Evolutionary conservation across 2,113 vertebrate species (phyloP).

Genomic region (Pachypanchax playfairii): DNA sequence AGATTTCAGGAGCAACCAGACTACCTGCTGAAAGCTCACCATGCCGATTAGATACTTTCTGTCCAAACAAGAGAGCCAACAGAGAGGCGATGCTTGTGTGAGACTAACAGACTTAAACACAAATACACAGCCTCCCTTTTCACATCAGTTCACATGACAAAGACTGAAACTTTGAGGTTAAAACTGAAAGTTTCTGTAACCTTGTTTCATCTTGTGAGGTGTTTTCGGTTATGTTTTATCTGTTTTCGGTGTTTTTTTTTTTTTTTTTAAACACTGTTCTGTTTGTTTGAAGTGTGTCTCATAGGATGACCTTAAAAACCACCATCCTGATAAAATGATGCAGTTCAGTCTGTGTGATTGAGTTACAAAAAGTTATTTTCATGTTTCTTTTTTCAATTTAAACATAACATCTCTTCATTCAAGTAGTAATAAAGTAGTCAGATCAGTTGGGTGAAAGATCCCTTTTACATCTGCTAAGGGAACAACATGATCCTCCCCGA

Average conservation of each 20-base stretch:
- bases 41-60: neutral
- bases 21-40: neutral
- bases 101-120: neutral
- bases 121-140: neutral
- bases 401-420: neutral
- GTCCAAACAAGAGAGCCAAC: neutral
- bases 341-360: neutral
- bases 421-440: neutral
- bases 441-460: neutral
- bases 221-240: neutral
- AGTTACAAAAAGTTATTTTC: slow-evolving; percentile 1
- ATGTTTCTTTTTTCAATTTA: neutral
- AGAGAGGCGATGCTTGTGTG: too few relatives aligned
- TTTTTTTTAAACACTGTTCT: neutral
- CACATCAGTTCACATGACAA: neutral
- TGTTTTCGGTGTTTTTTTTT: neutral
- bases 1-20: neutral
- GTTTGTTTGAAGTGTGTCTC: too few relatives aligned
- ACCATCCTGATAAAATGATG: neutral
- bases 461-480: slow-evolving; percentile 9
- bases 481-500: slow-evolving; percentile 19
- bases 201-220: neutral
- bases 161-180: neutral
- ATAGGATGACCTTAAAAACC: too few relatives aligned
- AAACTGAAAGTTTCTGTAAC: neutral